phyloP scores from a whole-genome alignment of 2,888 invertebrate species.

The Heliconius sara region DNA sequence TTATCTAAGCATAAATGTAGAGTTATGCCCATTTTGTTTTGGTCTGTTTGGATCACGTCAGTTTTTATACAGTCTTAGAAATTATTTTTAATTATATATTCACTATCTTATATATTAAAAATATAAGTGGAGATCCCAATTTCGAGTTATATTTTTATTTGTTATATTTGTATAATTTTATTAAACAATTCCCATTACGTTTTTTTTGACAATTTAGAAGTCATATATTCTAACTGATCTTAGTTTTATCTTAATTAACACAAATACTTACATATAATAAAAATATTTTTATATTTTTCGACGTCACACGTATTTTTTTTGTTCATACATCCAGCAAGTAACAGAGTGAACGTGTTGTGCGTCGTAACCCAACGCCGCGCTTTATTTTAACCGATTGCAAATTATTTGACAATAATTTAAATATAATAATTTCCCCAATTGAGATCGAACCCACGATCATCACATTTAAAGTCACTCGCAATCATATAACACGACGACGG shows the following conservation, averaged over 20 bases:
- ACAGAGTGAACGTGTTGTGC: not conserved
- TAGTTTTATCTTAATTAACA: too few species aligned
- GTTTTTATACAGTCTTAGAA: not conserved
- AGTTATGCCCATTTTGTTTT: slow-evolving; percentile 46
- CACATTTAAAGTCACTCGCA: too few species aligned
- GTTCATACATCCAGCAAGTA: not conserved
- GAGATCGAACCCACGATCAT: not conserved
- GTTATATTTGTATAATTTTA: too few species aligned
- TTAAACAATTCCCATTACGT: too few species aligned
- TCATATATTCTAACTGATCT: too few species aligned
- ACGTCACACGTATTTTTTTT: not conserved
- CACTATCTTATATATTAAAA: too few species aligned
- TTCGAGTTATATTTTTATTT: too few species aligned
- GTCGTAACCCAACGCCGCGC: not conserved
- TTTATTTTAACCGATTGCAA: not conserved
- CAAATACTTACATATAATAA: too few species aligned
- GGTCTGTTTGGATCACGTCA: not conserved
- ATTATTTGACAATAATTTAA: too few species aligned
- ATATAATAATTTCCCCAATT: not conserved
- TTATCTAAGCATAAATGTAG: slow-evolving; percentile 27
- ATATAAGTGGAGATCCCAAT: too few species aligned
- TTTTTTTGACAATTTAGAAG: too few species aligned
- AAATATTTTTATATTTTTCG: not conserved
- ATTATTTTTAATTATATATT: too few species aligned
- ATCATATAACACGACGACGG: not conserved